Evolutionary conservation across 2,113 vertebrate genomes (phyloP).

Genomic region (Odontophorus gujanensis): DNA sequence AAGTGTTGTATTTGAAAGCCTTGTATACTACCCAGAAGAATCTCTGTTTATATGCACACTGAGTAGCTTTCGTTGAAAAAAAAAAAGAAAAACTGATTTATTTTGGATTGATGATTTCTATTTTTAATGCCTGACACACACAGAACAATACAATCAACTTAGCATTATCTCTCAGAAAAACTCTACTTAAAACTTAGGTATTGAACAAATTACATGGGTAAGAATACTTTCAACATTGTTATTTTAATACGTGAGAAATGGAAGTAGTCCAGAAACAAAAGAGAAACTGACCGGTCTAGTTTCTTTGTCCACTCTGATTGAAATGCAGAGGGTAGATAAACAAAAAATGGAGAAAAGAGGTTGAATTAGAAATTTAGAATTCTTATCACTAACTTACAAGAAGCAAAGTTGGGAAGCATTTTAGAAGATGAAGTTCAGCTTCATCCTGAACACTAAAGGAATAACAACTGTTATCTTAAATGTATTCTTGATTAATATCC

Average conservation of each 20-base stretch:
- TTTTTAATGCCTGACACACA: not conserved
- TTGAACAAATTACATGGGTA: not conserved
- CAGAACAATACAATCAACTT: not conserved
- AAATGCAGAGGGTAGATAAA: constrained; percentile 34
- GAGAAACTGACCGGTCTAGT: constrained; percentile 25
- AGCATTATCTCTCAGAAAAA: not conserved
- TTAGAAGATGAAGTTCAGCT: not conserved
- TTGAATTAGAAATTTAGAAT: constrained; percentile 10
- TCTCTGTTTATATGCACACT: not conserved
- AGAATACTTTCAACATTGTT: not conserved
- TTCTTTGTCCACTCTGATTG: constrained; percentile 46
- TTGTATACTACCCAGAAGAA: not conserved
- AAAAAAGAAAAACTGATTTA: not conserved
- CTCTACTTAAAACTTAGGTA: not conserved
- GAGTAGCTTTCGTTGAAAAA: not conserved
- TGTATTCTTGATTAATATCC: not conserved
- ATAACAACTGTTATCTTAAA: not conserved
- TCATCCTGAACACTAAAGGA: not conserved
- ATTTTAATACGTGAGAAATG: not conserved
- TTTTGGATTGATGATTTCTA: not conserved
- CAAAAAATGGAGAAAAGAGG: constrained; percentile 14
- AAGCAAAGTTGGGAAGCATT: not conserved
- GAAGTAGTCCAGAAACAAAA: constrained; percentile 16
- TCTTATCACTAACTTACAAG: not conserved
- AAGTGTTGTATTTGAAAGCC: not conserved